Base-by-base conservation (phyloP, 2,797 vertebrate species). In the Molothrus ater region DNA sequence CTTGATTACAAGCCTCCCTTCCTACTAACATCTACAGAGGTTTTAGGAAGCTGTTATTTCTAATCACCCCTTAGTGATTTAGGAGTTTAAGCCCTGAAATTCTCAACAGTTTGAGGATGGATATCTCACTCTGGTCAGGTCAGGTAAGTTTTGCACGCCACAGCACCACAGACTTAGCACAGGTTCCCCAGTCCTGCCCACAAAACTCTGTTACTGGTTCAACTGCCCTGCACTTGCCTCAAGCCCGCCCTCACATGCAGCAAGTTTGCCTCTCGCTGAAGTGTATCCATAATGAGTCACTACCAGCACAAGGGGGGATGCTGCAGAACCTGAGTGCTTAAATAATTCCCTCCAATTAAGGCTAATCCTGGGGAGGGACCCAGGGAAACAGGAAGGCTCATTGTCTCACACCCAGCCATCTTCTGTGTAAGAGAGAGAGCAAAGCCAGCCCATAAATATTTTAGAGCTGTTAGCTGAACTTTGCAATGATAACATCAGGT, bases 91-190 rank as follows among this genome's bases (percentile, higher is more conserved):
- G 6, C 36, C 40, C 88, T 82, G 0, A 71, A 40, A 70, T 24
- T 71, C 34, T 32, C 25, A 48, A 20, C 25, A 38, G 10, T 73
- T 25, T 48, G 31, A 50, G n/a, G 24, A 32, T 0, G 64, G 8
- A 45, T 21, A 63, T 53, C 12, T 88, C 21, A 3, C 14, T 75
- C 31, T 1, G 2, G 11, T 29, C 73, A 70, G 28, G 18, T 65
- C 34, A 34, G n/a, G 18, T 40, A 70, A 28, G 21, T 22, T 69
- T 73, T 54, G 4, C n/a, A 34, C 15, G 16, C 14, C 47, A 28
- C 20, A 64, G 17, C 21, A 47, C 16, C 0, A 0, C 8, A 2
- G 31, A 19, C 3, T 59, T 59, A 53, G 53, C 72, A 68, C 18
- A 76, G 31, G 4, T 25, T 64, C 20, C 53, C 13, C 42, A 38